These are phyloP conservation scores for Tenthredo mesomela DNA, from an alignment of 2,888 invertebrate genomes.

Conservation along the genomic window DNA sequence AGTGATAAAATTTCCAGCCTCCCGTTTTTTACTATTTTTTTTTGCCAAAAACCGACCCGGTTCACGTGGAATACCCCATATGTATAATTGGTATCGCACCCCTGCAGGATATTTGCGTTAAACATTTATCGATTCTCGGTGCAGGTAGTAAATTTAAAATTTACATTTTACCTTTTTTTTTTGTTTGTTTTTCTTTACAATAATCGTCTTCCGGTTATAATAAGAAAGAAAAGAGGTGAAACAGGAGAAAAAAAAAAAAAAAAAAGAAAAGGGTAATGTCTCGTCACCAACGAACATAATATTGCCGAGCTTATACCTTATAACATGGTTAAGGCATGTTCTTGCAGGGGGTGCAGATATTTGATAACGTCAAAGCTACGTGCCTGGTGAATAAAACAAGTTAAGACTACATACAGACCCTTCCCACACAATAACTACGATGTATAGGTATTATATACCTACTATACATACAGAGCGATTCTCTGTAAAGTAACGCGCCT, in stretches of 20 bases:
- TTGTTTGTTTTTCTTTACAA: no score
- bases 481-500: no score
- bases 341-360: slow-evolving; percentile 16
- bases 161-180: neutral
- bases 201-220: neutral
- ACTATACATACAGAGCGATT: no score
- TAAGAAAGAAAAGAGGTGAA: neutral
- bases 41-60: no score
- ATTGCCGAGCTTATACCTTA: neutral
- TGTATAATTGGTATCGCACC: neutral
- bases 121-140: neutral
- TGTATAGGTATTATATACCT: neutral
- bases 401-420: neutral
- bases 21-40: no score
- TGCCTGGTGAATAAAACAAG: slow-evolving; percentile 23
- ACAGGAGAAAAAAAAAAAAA: neutral
- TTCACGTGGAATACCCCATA: no score
- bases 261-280: neutral
- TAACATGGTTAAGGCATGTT: neutral
- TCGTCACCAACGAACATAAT: neutral
- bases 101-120: neutral
- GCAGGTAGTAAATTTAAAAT: neutral
- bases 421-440: neutral
- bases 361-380: slow-evolving; percentile 14
- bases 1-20: no score